A percentile compares a stretch with the other conserved stretches of the same genome.
These are phyloP conservation scores for Acinonyx jubatus DNA, from an alignment of 2,113 vertebrate genomes.

Conservation along the genomic window DNA sequence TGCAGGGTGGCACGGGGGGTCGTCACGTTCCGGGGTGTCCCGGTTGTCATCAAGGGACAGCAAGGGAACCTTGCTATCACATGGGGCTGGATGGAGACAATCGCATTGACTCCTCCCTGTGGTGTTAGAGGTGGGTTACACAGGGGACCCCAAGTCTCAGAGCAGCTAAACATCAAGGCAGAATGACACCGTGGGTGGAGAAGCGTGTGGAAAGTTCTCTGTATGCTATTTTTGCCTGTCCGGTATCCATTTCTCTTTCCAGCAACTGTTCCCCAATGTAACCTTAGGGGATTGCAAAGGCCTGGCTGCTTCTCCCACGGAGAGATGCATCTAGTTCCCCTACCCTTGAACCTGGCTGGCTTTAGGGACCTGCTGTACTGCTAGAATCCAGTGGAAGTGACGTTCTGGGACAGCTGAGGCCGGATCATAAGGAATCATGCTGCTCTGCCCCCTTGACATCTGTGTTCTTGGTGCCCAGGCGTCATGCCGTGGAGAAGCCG, in stretches of 20 bases:
- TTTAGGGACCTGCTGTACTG: neutral
- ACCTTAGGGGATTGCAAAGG: neutral
- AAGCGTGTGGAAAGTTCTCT: too few species aligned
- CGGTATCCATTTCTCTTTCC: neutral
- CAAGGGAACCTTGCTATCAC: fast-evolving
- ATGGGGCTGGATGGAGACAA: fast-evolving
- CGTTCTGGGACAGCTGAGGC: fast-evolving
- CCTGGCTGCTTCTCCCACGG: neutral
- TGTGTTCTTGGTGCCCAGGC: neutral
- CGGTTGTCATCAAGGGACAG: fast-evolving
- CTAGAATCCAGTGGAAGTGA: fast-evolving
- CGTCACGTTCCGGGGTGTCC: fast-evolving
- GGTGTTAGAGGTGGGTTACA: neutral
- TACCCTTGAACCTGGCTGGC: neutral
- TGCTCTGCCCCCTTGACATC: neutral
- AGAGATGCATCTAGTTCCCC: neutral
- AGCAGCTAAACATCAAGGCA: fast-evolving
- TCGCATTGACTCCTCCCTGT: fast-evolving
- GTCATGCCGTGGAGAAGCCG: fast-evolving
- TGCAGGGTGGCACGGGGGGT: fast-evolving
- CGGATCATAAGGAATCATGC: neutral
- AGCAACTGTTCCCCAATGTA: neutral
- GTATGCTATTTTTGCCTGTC: fast-evolving
- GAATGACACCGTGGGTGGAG: neutral
- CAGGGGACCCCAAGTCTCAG: neutral